Base-by-base conservation (phyloP, 2,888 invertebrate genomes). In the Lycophotia porphyrea region DNA sequence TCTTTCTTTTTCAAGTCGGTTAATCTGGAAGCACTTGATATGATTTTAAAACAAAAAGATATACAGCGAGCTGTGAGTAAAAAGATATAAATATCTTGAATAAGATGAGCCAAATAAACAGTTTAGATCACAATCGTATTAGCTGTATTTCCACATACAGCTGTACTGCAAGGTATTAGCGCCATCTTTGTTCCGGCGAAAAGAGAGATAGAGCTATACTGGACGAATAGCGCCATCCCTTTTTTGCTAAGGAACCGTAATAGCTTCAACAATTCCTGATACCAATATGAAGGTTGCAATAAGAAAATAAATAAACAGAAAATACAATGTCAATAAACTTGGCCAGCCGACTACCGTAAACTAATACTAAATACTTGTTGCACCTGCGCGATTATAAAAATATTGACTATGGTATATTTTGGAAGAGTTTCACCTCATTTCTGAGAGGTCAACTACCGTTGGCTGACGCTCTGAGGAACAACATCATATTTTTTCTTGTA, bases 321-420 rank as follows among this genome's bases (percentile, higher is more conserved):
- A 55, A 49, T 11, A 34, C 18, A 80, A 76, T 78, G 67, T 73
- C 65, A 65, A 36, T 66, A 52, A 77, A 77, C 77, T 77, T 78
- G 64, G 71, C 67, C 76, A 81, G 73, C 69, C 0, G 21, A 27
- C 71, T 76, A 77, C 65, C 44, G 15, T 90, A 92, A 92, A 91
- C 92, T 93, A 91, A 91, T n/a, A 92, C 91, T 92, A 93, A 92
- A 93, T 92, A 93, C 89, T 88, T 89, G 87, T 92, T 92, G 94
- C 94, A 92, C 91, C 93, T 92, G 93, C 93, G 90, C 91, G 89
- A 86, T 88, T 93, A 94, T 93, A 94, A 94, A 95, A 94, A 94
- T 94, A 94, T 94, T 93, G 93, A 93, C 93, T 89, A 87, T 87
- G 78, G 78, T 84, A 84, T 84, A 84, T 82, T 86, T 86, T 84